Evolutionary conservation across 2,888 invertebrate species (phyloP).

Genomic region (Drosophila acutilabella): DNA sequence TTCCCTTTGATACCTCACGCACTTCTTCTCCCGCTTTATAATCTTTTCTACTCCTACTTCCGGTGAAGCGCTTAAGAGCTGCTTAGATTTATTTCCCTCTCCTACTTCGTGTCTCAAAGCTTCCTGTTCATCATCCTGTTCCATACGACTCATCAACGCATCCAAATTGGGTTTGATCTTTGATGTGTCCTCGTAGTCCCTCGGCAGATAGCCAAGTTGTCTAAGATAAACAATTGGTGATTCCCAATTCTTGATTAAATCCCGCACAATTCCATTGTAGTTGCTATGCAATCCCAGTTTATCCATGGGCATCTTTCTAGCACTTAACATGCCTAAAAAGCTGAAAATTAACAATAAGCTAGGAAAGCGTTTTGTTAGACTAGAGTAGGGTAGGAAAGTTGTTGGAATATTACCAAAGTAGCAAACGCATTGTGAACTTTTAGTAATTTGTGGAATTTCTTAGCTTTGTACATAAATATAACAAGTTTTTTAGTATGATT

Average conservation of each 20-base stretch:
- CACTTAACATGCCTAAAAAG: neutral
- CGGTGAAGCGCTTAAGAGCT: neutral
- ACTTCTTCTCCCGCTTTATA: slow-evolving; percentile 2
- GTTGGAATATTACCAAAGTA: slow-evolving; percentile 27
- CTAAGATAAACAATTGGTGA: slow-evolving; percentile 57
- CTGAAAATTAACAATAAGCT: slow-evolving; percentile 30
- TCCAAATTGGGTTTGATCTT: slow-evolving; percentile 59
- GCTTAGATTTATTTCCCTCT: slow-evolving; percentile 3
- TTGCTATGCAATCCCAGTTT: slow-evolving; percentile 34
- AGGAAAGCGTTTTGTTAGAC: neutral
- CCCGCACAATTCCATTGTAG: slow-evolving; percentile 51
- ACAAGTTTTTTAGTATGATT: slow-evolving; percentile 23
- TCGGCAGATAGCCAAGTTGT: slow-evolving; percentile 57
- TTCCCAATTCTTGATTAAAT: slow-evolving; percentile 67
- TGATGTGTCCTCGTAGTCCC: slow-evolving; percentile 60
- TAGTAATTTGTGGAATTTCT: neutral
- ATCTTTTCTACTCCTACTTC: slow-evolving; percentile 1
- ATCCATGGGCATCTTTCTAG: slow-evolving; percentile 19
- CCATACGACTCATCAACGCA: slow-evolving; percentile 55
- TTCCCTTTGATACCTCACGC: neutral
- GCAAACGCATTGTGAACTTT: slow-evolving; percentile 32
- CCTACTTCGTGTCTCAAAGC: slow-evolving; percentile 30
- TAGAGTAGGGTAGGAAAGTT: neutral
- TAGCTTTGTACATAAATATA: slow-evolving; percentile 1
- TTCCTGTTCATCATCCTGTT: slow-evolving; percentile 22